These are phyloP conservation scores for Callorhinus ursinus DNA, from an alignment of 2,113 vertebrate genomes.

Conservation along the genomic window DNA sequence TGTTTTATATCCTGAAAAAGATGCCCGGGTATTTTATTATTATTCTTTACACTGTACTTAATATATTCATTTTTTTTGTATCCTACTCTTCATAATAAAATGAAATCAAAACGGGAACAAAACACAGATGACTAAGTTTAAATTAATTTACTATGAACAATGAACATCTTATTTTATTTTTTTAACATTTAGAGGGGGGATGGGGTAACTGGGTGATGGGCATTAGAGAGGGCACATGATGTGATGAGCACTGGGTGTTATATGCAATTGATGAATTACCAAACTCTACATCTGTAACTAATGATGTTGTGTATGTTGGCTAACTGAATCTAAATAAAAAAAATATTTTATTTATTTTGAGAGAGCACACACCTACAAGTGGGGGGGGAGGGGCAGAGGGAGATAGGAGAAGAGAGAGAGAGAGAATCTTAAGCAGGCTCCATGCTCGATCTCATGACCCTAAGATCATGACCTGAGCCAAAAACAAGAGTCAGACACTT, in stretches of 20 bases:
- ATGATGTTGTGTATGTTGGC: too few species aligned
- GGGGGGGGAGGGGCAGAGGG: too few species aligned
- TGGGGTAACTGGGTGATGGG: too few species aligned
- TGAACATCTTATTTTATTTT: not conserved
- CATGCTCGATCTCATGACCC: too few species aligned
- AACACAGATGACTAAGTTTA: not conserved
- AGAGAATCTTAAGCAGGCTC: too few species aligned
- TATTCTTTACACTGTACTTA: not conserved
- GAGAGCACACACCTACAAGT: not conserved
- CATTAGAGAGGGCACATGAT: too few species aligned
- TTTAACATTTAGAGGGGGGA: too few species aligned
- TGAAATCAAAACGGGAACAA: not conserved
- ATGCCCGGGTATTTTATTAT: not conserved
- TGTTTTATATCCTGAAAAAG: not conserved
- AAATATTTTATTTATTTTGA: not conserved
- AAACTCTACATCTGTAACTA: too few species aligned
- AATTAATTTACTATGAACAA: not conserved
- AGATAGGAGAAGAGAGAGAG: not conserved
- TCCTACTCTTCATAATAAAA: not conserved
- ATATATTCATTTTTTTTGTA: not conserved
- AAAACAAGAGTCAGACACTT: too few species aligned
- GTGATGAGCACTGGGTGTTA: too few species aligned
- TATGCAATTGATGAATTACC: too few species aligned
- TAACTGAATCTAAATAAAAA: not conserved
- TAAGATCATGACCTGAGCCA: too few species aligned